phyloP scores from a whole-genome alignment of 2,797 vertebrate species.

The Neostethus bicornis region DNA sequence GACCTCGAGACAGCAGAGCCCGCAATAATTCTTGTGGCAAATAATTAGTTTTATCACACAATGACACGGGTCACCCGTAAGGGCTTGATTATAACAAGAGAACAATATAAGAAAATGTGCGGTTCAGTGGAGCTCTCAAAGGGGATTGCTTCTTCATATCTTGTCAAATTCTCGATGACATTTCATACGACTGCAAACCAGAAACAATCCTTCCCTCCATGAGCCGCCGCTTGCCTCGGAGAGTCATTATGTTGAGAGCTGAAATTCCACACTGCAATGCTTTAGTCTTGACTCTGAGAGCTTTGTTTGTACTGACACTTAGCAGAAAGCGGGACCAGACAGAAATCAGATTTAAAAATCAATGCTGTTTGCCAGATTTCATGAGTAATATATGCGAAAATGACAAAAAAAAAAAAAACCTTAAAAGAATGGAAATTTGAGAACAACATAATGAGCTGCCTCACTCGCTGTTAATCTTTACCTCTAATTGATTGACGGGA shows the following conservation, averaged over 20 bases:
- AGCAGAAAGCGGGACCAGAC: constrained; percentile 47
- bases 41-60: constrained; percentile 83
- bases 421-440: constrained; percentile 31
- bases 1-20: constrained; percentile 62
- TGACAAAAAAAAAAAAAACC: constrained; percentile 22
- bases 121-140: constrained; percentile 72
- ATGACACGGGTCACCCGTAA: constrained; percentile 75
- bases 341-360: constrained; percentile 60
- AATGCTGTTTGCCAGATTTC: constrained; percentile 20
- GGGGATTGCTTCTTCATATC: constrained; percentile 78
- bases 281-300: constrained; percentile 60
- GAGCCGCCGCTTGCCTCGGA: constrained; percentile 68
- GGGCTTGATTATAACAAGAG: constrained; percentile 71
- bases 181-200: constrained; percentile 80
- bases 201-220: constrained; percentile 69
- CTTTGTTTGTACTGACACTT: constrained; percentile 73
- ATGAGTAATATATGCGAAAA: constrained; percentile 34
- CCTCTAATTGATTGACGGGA: constrained; percentile 60
- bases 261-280: constrained; percentile 68
- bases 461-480: constrained; percentile 53
- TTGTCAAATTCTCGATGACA: constrained; percentile 82
- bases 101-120: constrained; percentile 78
- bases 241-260: constrained; percentile 72
- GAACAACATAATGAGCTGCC: constrained; percentile 22
- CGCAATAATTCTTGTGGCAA: constrained; percentile 71